phyloP scores from a whole-genome alignment of 2,113 vertebrate genomes.

The Otus sunia region DNA sequence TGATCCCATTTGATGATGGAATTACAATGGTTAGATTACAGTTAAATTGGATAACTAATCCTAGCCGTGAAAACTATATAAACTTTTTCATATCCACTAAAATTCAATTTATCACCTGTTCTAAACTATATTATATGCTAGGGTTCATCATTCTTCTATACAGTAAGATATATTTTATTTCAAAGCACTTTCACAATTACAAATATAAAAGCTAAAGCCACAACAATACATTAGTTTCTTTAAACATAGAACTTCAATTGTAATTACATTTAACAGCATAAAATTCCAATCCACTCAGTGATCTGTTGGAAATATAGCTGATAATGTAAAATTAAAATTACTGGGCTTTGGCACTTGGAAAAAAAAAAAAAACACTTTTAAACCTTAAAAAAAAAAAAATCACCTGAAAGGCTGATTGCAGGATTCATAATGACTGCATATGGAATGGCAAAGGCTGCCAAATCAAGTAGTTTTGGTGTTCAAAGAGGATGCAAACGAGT shows the following conservation, averaged over 20 bases:
- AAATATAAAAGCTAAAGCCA: not conserved
- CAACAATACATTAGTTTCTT: not conserved
- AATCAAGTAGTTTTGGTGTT: not conserved
- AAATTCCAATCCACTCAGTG: not conserved
- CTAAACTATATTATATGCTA: not conserved
- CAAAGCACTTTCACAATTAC: not conserved
- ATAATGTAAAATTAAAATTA: not conserved
- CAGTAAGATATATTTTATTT: not conserved
- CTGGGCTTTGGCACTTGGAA: not conserved
- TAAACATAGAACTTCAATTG: not conserved
- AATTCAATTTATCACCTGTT: not conserved
- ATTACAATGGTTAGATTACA: not conserved
- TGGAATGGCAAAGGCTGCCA: not conserved
- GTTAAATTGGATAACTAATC: not conserved
- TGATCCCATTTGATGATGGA: not conserved
- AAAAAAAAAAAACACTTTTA: not conserved
- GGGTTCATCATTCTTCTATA: not conserved
- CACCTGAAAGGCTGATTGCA: not conserved
- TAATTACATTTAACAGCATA: not conserved
- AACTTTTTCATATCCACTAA: not conserved
- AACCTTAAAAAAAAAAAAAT: not conserved
- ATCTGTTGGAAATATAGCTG: not conserved
- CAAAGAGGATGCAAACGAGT: not conserved
- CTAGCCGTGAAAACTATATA: not conserved
- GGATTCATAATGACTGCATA: not conserved